Base-by-base conservation (phyloP, 1,140 invertebrate species). In the Cydia strobilella region DNA sequence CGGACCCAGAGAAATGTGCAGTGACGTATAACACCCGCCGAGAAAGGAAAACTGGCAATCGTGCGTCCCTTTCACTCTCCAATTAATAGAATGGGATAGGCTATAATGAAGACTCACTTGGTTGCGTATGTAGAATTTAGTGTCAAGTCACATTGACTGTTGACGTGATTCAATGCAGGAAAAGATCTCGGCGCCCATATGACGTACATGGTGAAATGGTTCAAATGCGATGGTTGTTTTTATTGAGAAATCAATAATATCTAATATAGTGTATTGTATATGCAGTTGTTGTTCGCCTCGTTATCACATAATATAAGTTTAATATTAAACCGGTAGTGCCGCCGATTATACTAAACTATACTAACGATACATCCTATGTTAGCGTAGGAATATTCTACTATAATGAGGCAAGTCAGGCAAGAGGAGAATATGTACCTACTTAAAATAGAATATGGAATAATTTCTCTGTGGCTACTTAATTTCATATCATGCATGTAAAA, bases 111-210 rank as follows among this genome's bases (percentile, higher is more conserved):
- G 83, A 86, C 84, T 80, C 87, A 86, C 79, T 89, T 85, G 84
- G 84, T 74, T 86, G 86, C 76, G 51, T 90, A 90, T 90, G 88
- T 90, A 84, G 88, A 87, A 88, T 89, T 86, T 75, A 85, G 84
- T 90, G 88, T 90, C 87, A 90, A 54, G 31, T 71, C 39, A 45
- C n/a, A n/a, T 72, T n/a, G n/a, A 45, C 73, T 63, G 65, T 71
- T 74, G 75, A 75, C 45, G 62, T 63, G 71, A 65, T 39, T 76
- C 71, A 85, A 79, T 77, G 79, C 74, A 69, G 65, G 65, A 69
- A 59, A 69, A 69, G 31, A 69, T 13, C 31, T 69, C 31, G 54
- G 10, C 54, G 54, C 54, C 54, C 18, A 13, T 59, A 10, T 3
- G 7, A 3, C 18, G 54, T 59, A 23, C 54, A 59, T 23, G 20